Evolutionary conservation across 1,140 invertebrate genomes (phyloP).

Genomic region (Drosophila sucinea): DNA sequence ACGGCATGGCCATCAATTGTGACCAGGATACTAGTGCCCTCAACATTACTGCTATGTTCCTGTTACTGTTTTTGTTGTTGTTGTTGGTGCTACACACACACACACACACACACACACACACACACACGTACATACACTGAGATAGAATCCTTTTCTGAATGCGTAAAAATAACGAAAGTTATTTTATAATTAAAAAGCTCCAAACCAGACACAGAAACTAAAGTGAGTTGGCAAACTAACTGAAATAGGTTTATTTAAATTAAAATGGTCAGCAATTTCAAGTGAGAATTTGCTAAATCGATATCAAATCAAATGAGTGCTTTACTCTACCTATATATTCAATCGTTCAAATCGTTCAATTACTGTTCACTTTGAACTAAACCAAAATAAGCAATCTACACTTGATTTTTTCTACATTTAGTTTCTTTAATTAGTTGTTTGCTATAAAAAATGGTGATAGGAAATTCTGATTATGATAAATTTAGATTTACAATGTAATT

Average conservation of each 20-base stretch:
- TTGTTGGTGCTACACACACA: slow-evolving; percentile 19
- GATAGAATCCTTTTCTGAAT: background rate
- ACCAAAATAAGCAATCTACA: no score
- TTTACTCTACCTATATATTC: background rate
- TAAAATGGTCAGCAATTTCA: background rate
- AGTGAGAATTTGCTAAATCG: background rate
- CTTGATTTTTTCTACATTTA: no score
- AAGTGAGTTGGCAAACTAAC: background rate
- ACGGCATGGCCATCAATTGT: slow-evolving; percentile 76
- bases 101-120: slow-evolving; percentile 7
- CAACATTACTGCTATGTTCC: slow-evolving; percentile 38
- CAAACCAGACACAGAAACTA: slow-evolving; percentile 4
- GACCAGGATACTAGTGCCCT: slow-evolving; percentile 39
- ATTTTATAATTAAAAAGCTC: slow-evolving; percentile 77
- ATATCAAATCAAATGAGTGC: background rate
- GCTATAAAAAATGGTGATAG: no score
- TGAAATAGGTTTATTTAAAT: background rate
- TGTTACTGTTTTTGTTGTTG: slow-evolving; percentile 26
- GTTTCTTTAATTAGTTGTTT: no score
- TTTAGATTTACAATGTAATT: no score
- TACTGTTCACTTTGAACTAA: background rate
- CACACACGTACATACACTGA: slow-evolving; percentile 10
- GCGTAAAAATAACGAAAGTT: slow-evolving; percentile 43
- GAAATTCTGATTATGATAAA: no score
- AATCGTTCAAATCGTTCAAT: background rate